Evolutionary conservation across 1,140 invertebrate genomes (phyloP).

Genomic region (Aporrectodea caliginosa): DNA sequence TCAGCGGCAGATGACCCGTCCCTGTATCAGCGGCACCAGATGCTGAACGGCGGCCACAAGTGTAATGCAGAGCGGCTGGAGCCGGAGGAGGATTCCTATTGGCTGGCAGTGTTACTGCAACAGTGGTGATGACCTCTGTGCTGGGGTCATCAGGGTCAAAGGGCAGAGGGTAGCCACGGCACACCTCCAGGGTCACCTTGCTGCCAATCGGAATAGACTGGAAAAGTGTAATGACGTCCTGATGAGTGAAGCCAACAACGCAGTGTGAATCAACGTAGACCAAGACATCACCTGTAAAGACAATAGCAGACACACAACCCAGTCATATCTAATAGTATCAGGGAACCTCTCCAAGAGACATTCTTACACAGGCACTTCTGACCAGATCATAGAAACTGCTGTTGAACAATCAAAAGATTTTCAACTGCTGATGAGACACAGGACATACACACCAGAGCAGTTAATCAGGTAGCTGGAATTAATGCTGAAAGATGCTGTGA

Average conservation of each 20-base stretch:
- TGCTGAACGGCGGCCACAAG: too few species aligned
- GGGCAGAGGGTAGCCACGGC: slow-evolving; percentile 88
- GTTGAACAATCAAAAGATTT: too few species aligned
- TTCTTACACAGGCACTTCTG: neutral
- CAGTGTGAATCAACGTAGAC: slow-evolving; percentile 90
- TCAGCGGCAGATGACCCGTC: too few species aligned
- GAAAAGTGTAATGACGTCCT: slow-evolving; percentile 90
- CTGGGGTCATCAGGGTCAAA: slow-evolving; percentile 97
- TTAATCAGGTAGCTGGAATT: neutral
- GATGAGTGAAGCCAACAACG: slow-evolving; percentile 91
- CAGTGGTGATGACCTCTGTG: slow-evolving; percentile 88
- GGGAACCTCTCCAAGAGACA: neutral
- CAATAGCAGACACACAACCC: neutral
- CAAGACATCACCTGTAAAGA: slow-evolving; percentile 77
- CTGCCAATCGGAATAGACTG: slow-evolving; percentile 87
- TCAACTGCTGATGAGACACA: too few species aligned
- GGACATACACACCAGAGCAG: too few species aligned
- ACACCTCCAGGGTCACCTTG: slow-evolving; percentile 78
- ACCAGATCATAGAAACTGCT: neutral
- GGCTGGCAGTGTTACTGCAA: slow-evolving; percentile 71
- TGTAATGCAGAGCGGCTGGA: too few species aligned
- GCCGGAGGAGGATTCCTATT: too few species aligned
- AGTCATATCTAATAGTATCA: neutral
- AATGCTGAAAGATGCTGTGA: too few species aligned
- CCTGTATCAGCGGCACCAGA: too few species aligned